Base-by-base conservation (phyloP, 2,888 invertebrate genomes). In the Hydrotaea diabolus region DNA sequence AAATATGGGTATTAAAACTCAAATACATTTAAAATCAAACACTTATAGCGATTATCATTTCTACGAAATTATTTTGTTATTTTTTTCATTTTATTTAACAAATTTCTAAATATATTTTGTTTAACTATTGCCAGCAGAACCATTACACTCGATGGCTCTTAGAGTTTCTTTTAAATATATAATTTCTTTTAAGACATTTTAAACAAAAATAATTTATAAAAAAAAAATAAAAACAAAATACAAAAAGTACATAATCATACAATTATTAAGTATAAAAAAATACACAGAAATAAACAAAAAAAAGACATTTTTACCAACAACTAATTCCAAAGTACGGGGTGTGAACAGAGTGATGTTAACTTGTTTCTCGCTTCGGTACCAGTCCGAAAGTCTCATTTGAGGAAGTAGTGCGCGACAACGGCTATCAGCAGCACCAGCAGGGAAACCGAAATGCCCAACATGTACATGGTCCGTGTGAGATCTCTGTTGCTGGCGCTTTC, bases 351-450 rank as follows among this genome's bases (percentile, higher is more conserved):
- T 69, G 69, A 46, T 69, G 69, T 69, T 69, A 46, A 36, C 64
- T 64, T 64, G 9, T 64, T 49, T 36, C n/a, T 62, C n/a, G 31
- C 49, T 49, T 2, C 49, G 49, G 57, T 11, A 53, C 19, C 57
- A 59, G 15, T 21, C 15, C 39, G 39, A 21, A 74, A 76, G 46
- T 66, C 57, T 85, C 82, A 80, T 83, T 85, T 83, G 39, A 91
- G 83, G 59, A 88, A 74, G 82, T 90, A 95, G 88, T 95, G 94
- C 82, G 95, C 90, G 53, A 95, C 89, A 83, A 96, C 93, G 26
- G 96, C 95, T 46, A 95, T 90, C 23, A 91, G 80, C 49, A 90
- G 87, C 43, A 96, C 94, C 5, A 96, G 87, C 89, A 96, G 91
- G 13, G 96, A 95, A 87, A 95, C 93, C 62, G 93, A 93, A 77